Base-by-base conservation (phyloP, 2,888 invertebrate species). In the Leucophora obtusa region DNA sequence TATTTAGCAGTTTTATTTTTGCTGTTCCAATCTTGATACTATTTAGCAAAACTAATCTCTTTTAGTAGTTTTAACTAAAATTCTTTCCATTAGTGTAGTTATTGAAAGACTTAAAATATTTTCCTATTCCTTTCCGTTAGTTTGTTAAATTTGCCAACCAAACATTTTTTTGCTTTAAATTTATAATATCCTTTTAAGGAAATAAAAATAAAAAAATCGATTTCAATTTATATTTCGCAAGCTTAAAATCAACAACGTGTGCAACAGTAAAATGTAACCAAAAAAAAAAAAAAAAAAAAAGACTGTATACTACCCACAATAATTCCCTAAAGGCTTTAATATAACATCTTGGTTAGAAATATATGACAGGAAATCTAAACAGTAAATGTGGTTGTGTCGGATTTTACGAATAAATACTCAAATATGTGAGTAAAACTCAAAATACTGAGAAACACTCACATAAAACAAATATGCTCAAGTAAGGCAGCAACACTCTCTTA, bases 241-340 rank as follows among this genome's bases (percentile, higher is more conserved):
- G 11, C 14, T 10, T 43, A 1, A 21, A 8, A 35, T 33, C 35
- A 9, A 43, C n/a, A 60, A 43, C 6, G 33, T 63, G 9, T 47
- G 15, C 63, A 28, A 51, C 63, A 63, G 50, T 62, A 10, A 28
- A 28, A 38, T 38, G 38, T 38, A 38, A 14, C 38, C 38, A 38
- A 38, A 9, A 38, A 38, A 9, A 38, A 38, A 1, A 38, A 38
- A 10, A 11, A 14, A 9, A 38, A 11, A 2, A 5, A 7, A 1
- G 10, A n/a, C n/a, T 35, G 8, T 10, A 1, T 47, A 28, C 18
- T 28, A 59, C 35, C 58, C 50, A 35, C 21, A 59, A 35, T 17
- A 60, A 59, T 51, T 53, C 70, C 59, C 60, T 28, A 7, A 15
- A 60, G 51, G 21, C 24, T 14, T 53, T 66, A 35, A 2, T 9